Conservation (phyloP, 2,888 invertebrate genomes). For the Malacosoma neustria region DNA sequence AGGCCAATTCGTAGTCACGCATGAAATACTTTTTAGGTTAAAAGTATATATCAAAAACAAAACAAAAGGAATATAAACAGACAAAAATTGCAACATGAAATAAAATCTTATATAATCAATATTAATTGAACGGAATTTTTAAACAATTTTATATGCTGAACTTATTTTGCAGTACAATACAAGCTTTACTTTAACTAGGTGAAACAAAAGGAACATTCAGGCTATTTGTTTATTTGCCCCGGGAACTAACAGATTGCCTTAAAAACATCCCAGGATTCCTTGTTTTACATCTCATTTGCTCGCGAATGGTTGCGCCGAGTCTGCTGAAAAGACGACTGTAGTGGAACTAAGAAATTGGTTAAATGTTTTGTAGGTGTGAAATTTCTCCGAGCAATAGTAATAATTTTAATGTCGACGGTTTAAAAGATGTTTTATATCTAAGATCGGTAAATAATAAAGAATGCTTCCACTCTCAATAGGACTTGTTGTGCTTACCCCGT, state of each 20-base stretch:
- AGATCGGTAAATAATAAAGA: too few species aligned
- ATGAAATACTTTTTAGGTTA: too few species aligned
- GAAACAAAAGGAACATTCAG: conserved; percentile 26
- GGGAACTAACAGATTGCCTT: conserved; percentile 37
- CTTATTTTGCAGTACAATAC: not conserved
- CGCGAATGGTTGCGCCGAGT: conserved; percentile 22
- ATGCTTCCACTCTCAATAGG: too few species aligned
- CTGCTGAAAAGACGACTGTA: conserved; percentile 16
- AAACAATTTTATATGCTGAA: not conserved
- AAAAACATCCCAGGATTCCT: conserved; percentile 38
- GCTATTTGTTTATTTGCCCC: conserved; percentile 45
- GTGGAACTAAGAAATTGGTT: conserved; percentile 14
- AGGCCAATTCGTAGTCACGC: too few species aligned
- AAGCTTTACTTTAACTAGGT: conserved; percentile 17
- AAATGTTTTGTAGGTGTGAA: not conserved
- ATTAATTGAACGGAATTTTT: not conserved
- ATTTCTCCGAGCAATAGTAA: too few species aligned
- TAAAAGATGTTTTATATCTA: too few species aligned
- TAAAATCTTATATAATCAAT: not conserved
- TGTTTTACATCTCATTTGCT: conserved; percentile 51
- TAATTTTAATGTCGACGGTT: too few species aligned
- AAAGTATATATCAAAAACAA: too few species aligned
- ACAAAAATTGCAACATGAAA: too few species aligned
- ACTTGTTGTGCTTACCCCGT: too few species aligned
- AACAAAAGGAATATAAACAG: too few species aligned